Conservation (phyloP, 2,113 vertebrate species). For the Ia io region DNA sequence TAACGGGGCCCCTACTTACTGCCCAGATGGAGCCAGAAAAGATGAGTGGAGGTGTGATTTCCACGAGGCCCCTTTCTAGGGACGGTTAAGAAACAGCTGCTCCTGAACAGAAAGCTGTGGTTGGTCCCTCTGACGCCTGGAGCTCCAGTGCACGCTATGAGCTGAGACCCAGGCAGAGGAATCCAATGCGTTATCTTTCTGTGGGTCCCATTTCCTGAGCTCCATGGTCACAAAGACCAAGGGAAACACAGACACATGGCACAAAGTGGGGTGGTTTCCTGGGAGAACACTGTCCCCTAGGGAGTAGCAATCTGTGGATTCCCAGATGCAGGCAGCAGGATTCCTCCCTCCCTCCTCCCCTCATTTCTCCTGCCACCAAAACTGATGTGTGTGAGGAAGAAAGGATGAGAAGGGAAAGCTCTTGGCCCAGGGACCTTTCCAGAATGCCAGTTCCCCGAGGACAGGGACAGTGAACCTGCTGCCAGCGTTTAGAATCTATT, state of each 20-base stretch:
- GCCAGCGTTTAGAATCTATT: not conserved
- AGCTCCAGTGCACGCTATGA: not conserved
- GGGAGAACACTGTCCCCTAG: not conserved
- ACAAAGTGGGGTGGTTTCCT: not conserved
- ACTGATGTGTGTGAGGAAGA: not conserved
- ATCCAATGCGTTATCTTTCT: not conserved
- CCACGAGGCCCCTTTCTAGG: not conserved
- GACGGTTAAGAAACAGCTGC: not conserved
- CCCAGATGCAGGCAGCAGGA: not conserved
- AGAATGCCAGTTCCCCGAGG: not conserved
- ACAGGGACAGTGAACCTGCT: not conserved
- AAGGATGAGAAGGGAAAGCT: not conserved
- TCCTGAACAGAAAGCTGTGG: not conserved
- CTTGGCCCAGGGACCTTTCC: not conserved
- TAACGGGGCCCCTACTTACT: not conserved
- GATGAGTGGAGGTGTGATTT: not conserved
- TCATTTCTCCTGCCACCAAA: not conserved
- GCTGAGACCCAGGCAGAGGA: not conserved
- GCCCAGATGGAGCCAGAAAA: not conserved
- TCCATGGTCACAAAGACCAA: not conserved
- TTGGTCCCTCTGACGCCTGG: not conserved
- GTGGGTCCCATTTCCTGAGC: not conserved
- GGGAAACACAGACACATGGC: not conserved
- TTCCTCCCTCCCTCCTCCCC: rapidly evolving
- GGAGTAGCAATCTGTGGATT: not conserved